phyloP scores from a whole-genome alignment of 2,797 vertebrate genomes.

The Hipposideros larvatus region DNA sequence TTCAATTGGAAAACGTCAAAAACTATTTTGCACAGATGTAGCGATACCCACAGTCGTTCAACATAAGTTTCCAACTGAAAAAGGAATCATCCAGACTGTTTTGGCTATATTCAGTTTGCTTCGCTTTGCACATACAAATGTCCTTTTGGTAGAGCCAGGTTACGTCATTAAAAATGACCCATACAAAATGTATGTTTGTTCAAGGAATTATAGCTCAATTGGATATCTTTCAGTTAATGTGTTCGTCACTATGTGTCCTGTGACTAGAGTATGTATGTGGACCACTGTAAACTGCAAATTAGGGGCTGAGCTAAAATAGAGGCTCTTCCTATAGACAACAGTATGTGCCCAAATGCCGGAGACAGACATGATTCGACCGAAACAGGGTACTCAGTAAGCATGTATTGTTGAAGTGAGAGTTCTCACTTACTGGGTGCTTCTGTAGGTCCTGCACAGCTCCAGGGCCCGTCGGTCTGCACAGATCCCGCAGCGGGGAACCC shows the following conservation, averaged over 20 bases:
- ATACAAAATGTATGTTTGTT: not conserved
- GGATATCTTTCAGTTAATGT: not conserved
- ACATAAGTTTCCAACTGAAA: not conserved
- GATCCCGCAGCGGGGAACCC: constrained; percentile 65
- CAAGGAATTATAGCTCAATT: not conserved
- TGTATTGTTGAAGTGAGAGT: not conserved
- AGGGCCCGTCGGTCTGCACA: not conserved
- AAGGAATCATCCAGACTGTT: not conserved
- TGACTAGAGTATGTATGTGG: not conserved
- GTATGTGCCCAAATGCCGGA: not conserved
- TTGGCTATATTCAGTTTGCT: constrained; percentile 10
- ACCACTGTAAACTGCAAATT: not conserved
- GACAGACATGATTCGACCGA: not conserved
- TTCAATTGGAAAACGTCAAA: constrained; percentile 49
- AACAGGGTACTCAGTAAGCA: not conserved
- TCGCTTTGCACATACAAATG: not conserved
- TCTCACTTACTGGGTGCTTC: constrained; percentile 69
- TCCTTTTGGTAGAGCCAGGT: not conserved
- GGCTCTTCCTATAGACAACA: not conserved
- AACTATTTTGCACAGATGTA: not conserved
- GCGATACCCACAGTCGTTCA: not conserved
- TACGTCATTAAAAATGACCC: not conserved
- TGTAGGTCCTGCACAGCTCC: not conserved
- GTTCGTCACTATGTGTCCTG: not conserved
- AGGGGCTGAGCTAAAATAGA: not conserved